Percentiles rank a stretch among this genome's conserved stretches.
Conservation (phyloP, 2,888 invertebrate genomes). For the Synergus umbraculus region DNA sequence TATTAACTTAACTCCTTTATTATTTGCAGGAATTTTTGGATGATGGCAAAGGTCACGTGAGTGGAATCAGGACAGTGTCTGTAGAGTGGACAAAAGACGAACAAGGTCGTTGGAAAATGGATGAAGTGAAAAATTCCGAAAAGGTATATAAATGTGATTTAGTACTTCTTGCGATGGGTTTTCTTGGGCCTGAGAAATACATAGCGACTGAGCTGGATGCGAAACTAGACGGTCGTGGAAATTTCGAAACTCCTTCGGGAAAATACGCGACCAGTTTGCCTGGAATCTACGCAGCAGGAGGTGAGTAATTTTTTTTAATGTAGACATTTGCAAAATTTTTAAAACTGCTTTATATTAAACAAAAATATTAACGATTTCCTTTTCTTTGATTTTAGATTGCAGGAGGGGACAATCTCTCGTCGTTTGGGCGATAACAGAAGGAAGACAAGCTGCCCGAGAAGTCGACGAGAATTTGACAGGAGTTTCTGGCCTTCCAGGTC, state of each 20-base stretch:
- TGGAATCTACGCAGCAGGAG: constrained; percentile 97
- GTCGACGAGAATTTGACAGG: constrained; percentile 91
- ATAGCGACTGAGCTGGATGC: constrained; percentile 89
- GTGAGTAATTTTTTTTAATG: constrained; percentile 78
- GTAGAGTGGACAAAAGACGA: constrained; percentile 97
- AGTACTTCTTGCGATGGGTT: constrained; percentile 98
- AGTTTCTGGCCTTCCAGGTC: constrained; percentile 92
- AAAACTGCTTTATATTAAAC: background rate
- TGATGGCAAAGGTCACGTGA: constrained; percentile 92
- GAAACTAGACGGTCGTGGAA: constrained; percentile 93
- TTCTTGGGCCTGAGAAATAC: constrained; percentile 95
- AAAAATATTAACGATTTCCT: constrained; percentile 24
- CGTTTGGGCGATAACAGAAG: constrained; percentile 99
- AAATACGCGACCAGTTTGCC: constrained; percentile 89
- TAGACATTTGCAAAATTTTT: background rate
- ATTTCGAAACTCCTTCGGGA: constrained; percentile 89
- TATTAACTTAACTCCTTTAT: background rate
- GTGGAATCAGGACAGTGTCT: constrained; percentile 92
- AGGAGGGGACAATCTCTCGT: constrained; percentile 99
- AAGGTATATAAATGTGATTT: constrained; percentile 91
- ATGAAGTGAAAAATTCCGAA: constrained; percentile 89
- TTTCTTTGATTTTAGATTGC: constrained; percentile 85
- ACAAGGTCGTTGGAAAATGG: constrained; percentile 96
- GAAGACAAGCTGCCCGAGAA: constrained; percentile 97
- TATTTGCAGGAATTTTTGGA: constrained; percentile 88